These are phyloP conservation scores for Limnothrissa miodon DNA, from an alignment of 2,113 vertebrate species.

Conservation along the genomic window DNA sequence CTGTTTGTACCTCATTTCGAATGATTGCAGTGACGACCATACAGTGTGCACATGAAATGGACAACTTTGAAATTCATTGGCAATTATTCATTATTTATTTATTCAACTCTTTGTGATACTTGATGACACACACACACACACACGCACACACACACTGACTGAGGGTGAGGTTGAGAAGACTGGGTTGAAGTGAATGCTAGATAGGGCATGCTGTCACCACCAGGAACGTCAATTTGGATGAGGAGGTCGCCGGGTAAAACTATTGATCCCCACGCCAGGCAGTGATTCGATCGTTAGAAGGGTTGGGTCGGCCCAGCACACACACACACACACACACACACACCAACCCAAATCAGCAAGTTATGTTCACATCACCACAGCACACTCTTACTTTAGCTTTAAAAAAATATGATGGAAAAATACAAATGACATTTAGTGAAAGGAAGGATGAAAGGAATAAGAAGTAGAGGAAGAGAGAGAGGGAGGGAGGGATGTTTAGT, in stretches of 20 bases:
- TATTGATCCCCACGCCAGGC: background rate
- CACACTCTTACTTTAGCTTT: background rate
- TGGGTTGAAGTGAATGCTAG: background rate
- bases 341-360: background rate
- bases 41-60: background rate
- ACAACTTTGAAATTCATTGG: background rate
- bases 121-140: background rate
- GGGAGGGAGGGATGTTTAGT: background rate
- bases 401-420: constrained; percentile 14
- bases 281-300: background rate
- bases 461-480: constrained; percentile 20
- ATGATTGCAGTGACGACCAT: background rate
- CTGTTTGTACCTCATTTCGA: background rate
- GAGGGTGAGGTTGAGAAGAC: background rate
- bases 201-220: constrained; percentile 6
- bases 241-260: constrained; percentile 4
- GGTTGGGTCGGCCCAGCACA: background rate
- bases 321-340: background rate
- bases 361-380: background rate
- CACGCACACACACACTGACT: background rate
- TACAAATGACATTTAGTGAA: background rate
- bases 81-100: background rate
- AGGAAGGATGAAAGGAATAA: background rate
- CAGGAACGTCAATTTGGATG: background rate
- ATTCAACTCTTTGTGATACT: background rate